Percentiles rank a stretch among this genome's conserved stretches.
Evolutionary conservation across 2,888 invertebrate species (phyloP).

Genomic region (Netelia virgata): DNA sequence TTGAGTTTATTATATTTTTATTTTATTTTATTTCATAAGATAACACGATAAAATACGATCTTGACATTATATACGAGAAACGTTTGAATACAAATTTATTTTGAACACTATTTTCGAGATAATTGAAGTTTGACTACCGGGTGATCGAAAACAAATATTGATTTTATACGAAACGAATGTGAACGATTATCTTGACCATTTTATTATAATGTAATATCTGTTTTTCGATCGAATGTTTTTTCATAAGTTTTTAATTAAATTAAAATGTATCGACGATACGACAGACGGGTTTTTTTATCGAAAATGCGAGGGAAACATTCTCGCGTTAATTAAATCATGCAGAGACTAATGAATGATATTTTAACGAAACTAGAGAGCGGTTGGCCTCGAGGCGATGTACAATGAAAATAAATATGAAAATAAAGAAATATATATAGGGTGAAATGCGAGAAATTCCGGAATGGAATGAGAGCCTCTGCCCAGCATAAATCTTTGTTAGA

Average conservation of each 20-base stretch:
- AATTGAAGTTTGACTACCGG: too few species aligned
- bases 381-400: slow-evolving; percentile 2
- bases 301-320: neutral
- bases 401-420: slow-evolving; percentile 8
- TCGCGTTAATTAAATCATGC: neutral
- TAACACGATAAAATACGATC: too few species aligned
- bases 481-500: slow-evolving; percentile 84
- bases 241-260: neutral
- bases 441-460: slow-evolving; percentile 9
- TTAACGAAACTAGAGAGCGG: neutral
- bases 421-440: neutral
- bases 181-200: too few species aligned
- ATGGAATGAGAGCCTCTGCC: slow-evolving; percentile 78
- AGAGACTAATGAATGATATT: neutral
- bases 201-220: too few species aligned
- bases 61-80: too few species aligned
- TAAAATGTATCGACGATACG: neutral
- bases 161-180: too few species aligned
- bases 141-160: too few species aligned
- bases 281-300: too few species aligned
- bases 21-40: neutral
- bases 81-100: too few species aligned
- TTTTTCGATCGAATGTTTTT: neutral
- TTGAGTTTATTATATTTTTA: neutral
- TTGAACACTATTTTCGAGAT: too few species aligned